A percentile compares a stretch with the other conserved stretches of the same genome.
Conservation (phyloP, 2,797 vertebrate species). For the Cuniculus paca region DNA sequence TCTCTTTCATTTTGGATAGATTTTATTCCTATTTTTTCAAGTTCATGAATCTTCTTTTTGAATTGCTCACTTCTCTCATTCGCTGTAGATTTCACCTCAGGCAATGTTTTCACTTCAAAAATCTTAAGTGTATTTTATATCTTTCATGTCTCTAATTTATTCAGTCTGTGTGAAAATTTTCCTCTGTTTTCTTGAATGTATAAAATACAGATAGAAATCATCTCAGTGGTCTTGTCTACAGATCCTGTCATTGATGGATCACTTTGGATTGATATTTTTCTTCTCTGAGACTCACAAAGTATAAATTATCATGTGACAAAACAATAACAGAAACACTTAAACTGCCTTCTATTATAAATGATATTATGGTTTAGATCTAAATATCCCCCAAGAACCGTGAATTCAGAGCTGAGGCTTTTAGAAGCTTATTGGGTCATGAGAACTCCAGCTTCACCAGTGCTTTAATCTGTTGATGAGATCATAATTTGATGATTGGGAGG, state of each 20-base stretch:
- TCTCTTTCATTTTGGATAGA: neutral
- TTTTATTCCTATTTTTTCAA: neutral
- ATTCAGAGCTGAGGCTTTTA: neutral
- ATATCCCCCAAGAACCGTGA: neutral
- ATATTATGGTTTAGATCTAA: neutral
- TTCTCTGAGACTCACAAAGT: neutral
- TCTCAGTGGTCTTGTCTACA: neutral
- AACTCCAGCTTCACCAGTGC: neutral
- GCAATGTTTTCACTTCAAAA: neutral
- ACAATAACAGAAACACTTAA: neutral
- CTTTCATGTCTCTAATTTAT: neutral
- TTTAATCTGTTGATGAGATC: neutral
- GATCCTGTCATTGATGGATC: neutral
- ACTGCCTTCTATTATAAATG: neutral
- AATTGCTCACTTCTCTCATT: neutral
- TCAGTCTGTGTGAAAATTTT: neutral
- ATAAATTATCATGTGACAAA: neutral
- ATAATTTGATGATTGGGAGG: neutral
- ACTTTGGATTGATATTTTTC: neutral
- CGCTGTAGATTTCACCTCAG: neutral
- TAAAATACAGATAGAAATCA: neutral
- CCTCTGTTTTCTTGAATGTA: neutral
- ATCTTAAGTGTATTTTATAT: neutral
- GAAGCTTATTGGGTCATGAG: neutral
- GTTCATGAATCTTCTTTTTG: neutral